Base-by-base conservation (phyloP, 2,113 vertebrate genomes). In the Mesoclemmys tuberculata region DNA sequence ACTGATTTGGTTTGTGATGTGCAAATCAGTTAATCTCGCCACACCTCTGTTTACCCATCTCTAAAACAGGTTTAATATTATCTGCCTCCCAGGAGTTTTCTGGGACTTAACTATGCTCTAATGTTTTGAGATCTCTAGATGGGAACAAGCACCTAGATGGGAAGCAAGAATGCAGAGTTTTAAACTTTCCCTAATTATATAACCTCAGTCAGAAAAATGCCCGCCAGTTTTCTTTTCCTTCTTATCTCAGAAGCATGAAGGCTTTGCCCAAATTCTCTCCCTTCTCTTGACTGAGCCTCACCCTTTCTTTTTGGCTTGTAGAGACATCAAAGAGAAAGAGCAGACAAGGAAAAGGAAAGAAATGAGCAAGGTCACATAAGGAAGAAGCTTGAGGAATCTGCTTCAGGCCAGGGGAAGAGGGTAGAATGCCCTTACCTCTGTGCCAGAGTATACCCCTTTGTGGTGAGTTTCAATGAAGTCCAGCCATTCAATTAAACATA, bases 61-160 rank as follows among this genome's bases (percentile, higher is more conserved):
- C 55, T 46, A 52, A 49, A 82, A 52, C 9, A 56, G 54, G 22
- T 38, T 82, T 82, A 56, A 91, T 3, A 13, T 49, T 56, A 46
- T 27, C 89, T 38, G 80, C 14, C 41, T 31, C 48, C 3, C 31
- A 55, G 26, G 11, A 0, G 12, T 18, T 55, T 78, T 11, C 12
- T 82, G 26, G 81, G 61, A 84, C 88, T 88, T 2, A 8, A 48
- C 55, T 82, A 46, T 48, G 54, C 8, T 74, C 26, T 38, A 1
- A 0, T 19, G 9, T 18, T 89, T 35, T 3, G 55, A 75, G 94
- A 89, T 48, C 21, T 48, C 4, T n/a, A 19, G 56, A 29, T 80
- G 54, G n/a, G n/a, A n/a, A 27, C 4, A 0, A 14, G 51, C 13
- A 52, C 14, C 0, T 71, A 87, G 80, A 85, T 55, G 10, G 56